Conservation (phyloP, 2,888 invertebrate species). For the Mystacides longicornis region DNA sequence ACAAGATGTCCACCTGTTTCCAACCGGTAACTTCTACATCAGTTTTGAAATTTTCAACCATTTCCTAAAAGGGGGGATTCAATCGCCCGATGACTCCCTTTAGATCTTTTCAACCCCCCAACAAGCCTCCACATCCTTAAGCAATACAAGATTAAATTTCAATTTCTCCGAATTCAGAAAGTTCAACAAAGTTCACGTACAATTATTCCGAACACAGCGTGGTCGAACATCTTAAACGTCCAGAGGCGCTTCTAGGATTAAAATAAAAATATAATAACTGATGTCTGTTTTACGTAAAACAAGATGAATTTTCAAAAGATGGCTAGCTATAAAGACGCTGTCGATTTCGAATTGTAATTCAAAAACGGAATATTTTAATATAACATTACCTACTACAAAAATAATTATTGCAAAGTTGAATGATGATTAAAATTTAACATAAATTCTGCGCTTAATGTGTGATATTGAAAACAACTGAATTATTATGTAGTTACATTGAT, state of each 20-base stretch:
- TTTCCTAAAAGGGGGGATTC: neutral
- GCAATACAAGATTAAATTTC: conserved; percentile 9
- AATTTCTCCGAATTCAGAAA: conserved; percentile 3
- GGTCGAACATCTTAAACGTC: neutral
- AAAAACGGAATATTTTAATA: too few species aligned
- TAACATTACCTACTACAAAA: too few species aligned
- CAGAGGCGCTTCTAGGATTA: neutral
- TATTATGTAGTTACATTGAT: too few species aligned
- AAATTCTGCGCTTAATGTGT: too few species aligned
- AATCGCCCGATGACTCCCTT: neutral
- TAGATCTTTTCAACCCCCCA: neutral
- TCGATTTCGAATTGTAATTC: too few species aligned
- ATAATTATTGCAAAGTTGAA: too few species aligned
- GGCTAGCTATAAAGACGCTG: too few species aligned
- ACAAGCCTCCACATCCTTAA: neutral
- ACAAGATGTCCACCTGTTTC: conserved; percentile 1
- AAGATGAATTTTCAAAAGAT: too few species aligned
- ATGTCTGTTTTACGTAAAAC: too few species aligned
- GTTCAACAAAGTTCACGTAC: conserved; percentile 4
- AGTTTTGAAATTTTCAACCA: neutral
- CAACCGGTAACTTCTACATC: neutral
- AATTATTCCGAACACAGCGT: neutral
- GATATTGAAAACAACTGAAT: too few species aligned
- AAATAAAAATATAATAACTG: neutral
- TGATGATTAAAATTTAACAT: too few species aligned